These are phyloP conservation scores for Trachelus stipa DNA, from an alignment of 2,888 invertebrate species.

Conservation along the genomic window DNA sequence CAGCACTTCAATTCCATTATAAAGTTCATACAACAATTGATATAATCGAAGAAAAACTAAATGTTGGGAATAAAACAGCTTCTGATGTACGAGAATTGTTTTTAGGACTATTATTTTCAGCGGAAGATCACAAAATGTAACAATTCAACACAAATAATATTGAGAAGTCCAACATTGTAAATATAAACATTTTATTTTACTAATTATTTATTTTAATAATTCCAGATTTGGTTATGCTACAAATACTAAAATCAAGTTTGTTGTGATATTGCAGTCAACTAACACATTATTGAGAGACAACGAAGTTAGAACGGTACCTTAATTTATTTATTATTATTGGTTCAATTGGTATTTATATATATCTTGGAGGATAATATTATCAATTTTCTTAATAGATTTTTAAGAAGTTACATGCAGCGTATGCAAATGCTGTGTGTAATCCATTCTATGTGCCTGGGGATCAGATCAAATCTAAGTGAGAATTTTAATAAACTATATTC, in stretches of 20 bases:
- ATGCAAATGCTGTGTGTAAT: slow-evolving; percentile 95
- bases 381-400: slow-evolving; percentile 75
- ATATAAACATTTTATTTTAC: not conserved
- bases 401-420: slow-evolving; percentile 89
- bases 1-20: slow-evolving; percentile 91
- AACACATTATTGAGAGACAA: slow-evolving; percentile 91
- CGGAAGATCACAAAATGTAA: slow-evolving; percentile 96
- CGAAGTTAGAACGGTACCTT: slow-evolving; percentile 88
- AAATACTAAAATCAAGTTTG: slow-evolving; percentile 95
- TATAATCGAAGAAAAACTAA: slow-evolving; percentile 88
- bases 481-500: slow-evolving; percentile 27
- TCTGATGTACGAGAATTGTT: slow-evolving; percentile 90
- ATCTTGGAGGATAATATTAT: not conserved
- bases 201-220: not conserved
- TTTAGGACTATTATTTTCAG: slow-evolving; percentile 90
- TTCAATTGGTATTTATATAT: slow-evolving; percentile 21
- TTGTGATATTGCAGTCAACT: slow-evolving; percentile 91
- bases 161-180: slow-evolving; percentile 10
- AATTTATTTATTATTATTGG: slow-evolving; percentile 13
- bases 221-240: slow-evolving; percentile 93
- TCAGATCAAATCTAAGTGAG: slow-evolving; percentile 87
- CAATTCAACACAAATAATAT: slow-evolving; percentile 8
- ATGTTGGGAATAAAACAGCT: slow-evolving; percentile 71
- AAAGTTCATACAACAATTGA: slow-evolving; percentile 93
- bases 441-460: slow-evolving; percentile 97